Evolutionary conservation across 2,888 invertebrate genomes (phyloP), one percentile per base, ranked within the genome.

Genomic region (Therioaphis trifolii): DNA sequence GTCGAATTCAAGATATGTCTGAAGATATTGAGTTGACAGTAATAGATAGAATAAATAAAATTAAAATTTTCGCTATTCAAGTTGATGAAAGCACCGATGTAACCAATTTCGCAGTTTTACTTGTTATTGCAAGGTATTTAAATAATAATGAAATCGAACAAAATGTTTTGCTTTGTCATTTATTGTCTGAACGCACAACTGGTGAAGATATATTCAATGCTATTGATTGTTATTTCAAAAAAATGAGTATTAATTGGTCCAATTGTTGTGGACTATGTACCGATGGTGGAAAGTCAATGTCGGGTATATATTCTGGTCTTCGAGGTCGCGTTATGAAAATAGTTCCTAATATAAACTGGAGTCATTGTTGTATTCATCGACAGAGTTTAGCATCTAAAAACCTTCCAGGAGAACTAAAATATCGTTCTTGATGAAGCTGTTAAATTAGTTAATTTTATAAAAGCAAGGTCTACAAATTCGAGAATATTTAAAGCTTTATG

Each of bases 211-310:
- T 63, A 61, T 69, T 82, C 15, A 61, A 72, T 49, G 74, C 43
- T 29, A 35, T 72, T 21, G 43, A 68, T 69, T 69, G n/a, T 66
- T 52, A 80, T 72, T 52, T 71, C 27, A 71, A 24, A 40, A 35
- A 40, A 69, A 58, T 66, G 43, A 4, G 21, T 14, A 72, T 72
- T 52, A 40, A 80, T 86, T 87, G 24, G 87, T 86, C n/a, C 88
- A 84, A 71, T n/a, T 66, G 84, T 40, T 35, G 55, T 58, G 63
- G 46, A 74, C 18, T 80, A 35, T 80, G 58, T 72, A 72, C 80
- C 9, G 80, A 58, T 74, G 80, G 58, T 24, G 80, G 71, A 40
- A 69, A 58, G 46, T 69, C 58, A 29, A 80, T 80, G 80, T 80
- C 71, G 24, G 72, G 72, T 72, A 74, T 58, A 43, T 72, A 82